phyloP scores from a whole-genome alignment of 2,888 invertebrate species.

The Axea sp. region DNA sequence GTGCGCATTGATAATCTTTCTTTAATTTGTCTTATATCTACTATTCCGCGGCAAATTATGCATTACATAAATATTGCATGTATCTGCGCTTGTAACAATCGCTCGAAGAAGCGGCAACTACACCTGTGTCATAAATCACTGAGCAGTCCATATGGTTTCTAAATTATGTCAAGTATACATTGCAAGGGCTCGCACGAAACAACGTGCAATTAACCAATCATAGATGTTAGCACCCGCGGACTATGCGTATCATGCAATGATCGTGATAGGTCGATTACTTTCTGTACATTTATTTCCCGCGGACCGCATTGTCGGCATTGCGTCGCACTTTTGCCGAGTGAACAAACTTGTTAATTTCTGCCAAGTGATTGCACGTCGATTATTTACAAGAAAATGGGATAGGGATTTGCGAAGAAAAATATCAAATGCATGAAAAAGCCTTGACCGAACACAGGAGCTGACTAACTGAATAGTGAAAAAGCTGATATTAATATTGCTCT shows the following conservation, averaged over 20 bases:
- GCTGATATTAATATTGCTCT: too few species aligned
- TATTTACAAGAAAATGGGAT: not conserved
- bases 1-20: slow-evolving; percentile 11
- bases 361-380: slow-evolving; percentile 8
- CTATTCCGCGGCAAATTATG: slow-evolving; percentile 28
- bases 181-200: slow-evolving; percentile 57
- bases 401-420: slow-evolving; percentile 11
- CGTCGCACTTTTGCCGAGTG: slow-evolving; percentile 11
- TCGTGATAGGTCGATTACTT: slow-evolving; percentile 54
- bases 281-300: slow-evolving; percentile 38
- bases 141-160: slow-evolving; percentile 39
- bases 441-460: not conserved
- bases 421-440: slow-evolving; percentile 14
- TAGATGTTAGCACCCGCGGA: slow-evolving; percentile 51
- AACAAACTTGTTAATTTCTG: slow-evolving; percentile 40
- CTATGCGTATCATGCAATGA: slow-evolving; percentile 30
- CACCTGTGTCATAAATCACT: slow-evolving; percentile 50
- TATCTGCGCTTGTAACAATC: slow-evolving; percentile 38
- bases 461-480: too few species aligned
- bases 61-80: slow-evolving; percentile 59
- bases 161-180: slow-evolving; percentile 61
- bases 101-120: slow-evolving; percentile 20
- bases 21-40: slow-evolving; percentile 28
- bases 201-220: slow-evolving; percentile 44
- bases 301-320: slow-evolving; percentile 1